phyloP scores from a whole-genome alignment of 2,888 invertebrate species.

The Agrochola litura region DNA sequence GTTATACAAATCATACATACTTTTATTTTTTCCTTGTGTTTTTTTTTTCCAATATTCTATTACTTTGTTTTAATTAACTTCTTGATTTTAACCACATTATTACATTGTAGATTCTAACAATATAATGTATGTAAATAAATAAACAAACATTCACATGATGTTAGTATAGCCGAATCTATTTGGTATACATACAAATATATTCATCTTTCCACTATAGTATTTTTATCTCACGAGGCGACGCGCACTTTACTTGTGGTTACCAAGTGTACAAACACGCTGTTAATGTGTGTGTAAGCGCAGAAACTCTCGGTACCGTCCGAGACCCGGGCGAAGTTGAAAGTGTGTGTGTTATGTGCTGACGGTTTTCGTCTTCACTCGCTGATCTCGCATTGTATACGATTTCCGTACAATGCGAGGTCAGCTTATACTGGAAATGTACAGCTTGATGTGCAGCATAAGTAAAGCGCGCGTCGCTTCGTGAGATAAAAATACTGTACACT shows the following conservation, averaged over 20 bases:
- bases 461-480: not conserved
- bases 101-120: no score
- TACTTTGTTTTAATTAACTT: not conserved
- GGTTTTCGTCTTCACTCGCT: not conserved
- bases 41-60: not conserved
- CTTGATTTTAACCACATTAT: not conserved
- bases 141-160: not conserved
- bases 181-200: not conserved
- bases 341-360: not conserved
- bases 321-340: no score
- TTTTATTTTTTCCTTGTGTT: not conserved
- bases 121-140: not conserved
- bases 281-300: no score
- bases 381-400: no score
- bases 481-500: not conserved
- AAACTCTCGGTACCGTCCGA: no score
- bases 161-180: not conserved
- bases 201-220: not conserved
- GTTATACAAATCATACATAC: not conserved
- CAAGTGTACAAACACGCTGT: not conserved
- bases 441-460: not conserved
- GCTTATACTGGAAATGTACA: no score
- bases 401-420: no score
- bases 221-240: not conserved
- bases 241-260: not conserved